Conservation (phyloP, 2,113 vertebrate species). For the Ceyx margarethae region DNA sequence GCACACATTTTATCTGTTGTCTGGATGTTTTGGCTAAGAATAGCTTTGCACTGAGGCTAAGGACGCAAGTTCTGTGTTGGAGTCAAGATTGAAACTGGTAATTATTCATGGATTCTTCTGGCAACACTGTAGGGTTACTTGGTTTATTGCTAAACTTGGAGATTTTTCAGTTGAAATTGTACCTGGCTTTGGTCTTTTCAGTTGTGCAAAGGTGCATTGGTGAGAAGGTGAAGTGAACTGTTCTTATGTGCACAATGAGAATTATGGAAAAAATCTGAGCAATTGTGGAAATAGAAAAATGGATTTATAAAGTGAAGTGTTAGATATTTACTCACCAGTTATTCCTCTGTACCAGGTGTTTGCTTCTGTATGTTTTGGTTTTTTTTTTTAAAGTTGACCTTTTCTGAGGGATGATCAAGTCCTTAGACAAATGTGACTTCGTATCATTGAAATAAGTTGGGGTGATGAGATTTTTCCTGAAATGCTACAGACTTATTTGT, state of each 20-base stretch:
- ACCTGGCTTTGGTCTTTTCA: neutral
- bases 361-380: neutral
- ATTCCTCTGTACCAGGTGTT: neutral
- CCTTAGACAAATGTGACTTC: neutral
- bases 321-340: neutral
- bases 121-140: neutral
- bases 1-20: neutral
- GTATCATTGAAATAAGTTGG: neutral
- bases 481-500: neutral
- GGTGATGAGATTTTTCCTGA: neutral
- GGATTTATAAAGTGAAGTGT: neutral
- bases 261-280: neutral
- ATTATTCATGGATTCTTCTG: neutral
- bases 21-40: neutral
- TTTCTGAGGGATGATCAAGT: neutral
- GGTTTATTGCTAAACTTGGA: neutral
- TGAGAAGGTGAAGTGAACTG: constrained; percentile 6
- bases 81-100: neutral
- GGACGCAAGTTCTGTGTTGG: neutral
- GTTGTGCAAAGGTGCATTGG: neutral
- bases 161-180: constrained; percentile 7
- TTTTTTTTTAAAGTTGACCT: neutral
- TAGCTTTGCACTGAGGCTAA: neutral
- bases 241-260: neutral
- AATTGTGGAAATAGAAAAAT: neutral